A percentile compares a stretch with the other conserved stretches of the same genome.
phyloP scores from a whole-genome alignment of 2,888 invertebrate genomes.

The Drosophila putrida region DNA sequence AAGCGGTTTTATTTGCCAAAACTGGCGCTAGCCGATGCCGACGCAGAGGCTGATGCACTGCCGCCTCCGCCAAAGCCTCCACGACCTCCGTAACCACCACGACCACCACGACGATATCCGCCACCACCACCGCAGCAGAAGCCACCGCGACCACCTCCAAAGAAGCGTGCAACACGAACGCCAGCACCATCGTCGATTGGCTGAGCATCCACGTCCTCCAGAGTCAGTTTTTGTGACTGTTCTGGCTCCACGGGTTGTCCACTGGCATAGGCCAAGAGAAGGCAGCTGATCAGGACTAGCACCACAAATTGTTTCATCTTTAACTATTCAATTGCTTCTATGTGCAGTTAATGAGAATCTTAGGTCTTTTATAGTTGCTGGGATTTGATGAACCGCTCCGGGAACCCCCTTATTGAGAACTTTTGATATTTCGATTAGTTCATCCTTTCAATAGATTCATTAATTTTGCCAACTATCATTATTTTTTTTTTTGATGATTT shows the following conservation, averaged over 20 bases:
- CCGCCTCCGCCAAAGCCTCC: conserved; percentile 34
- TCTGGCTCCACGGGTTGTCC: conserved; percentile 48
- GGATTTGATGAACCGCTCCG: conserved; percentile 4
- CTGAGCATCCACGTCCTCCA: conserved; percentile 45
- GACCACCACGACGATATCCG: conserved; percentile 32
- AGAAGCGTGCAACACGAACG: conserved; percentile 60
- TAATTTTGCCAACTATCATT: conserved; percentile 37
- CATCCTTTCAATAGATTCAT: conserved; percentile 38
- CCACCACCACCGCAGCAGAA: conserved; percentile 39
- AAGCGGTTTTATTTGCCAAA: conserved; percentile 35
- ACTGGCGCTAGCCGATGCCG: conserved; percentile 29
- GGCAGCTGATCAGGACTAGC: conserved; percentile 40
- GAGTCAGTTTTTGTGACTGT: conserved; percentile 38
- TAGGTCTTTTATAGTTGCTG: conserved; percentile 58
- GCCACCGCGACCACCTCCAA: conserved; percentile 40
- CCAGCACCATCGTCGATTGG: conserved; percentile 33
- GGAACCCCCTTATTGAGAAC: conserved; percentile 52
- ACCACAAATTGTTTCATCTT: conserved; percentile 68
- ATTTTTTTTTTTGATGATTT: conserved; percentile 33
- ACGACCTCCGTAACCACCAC: conserved; percentile 28
- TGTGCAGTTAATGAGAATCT: neutral
- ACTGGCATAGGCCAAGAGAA: conserved; percentile 43
- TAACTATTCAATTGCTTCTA: conserved; percentile 47
- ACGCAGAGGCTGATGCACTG: conserved; percentile 35
- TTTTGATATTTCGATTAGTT: conserved; percentile 16